phyloP scores from a whole-genome alignment of 2,113 vertebrate genomes.

The Gadus macrocephalus region DNA sequence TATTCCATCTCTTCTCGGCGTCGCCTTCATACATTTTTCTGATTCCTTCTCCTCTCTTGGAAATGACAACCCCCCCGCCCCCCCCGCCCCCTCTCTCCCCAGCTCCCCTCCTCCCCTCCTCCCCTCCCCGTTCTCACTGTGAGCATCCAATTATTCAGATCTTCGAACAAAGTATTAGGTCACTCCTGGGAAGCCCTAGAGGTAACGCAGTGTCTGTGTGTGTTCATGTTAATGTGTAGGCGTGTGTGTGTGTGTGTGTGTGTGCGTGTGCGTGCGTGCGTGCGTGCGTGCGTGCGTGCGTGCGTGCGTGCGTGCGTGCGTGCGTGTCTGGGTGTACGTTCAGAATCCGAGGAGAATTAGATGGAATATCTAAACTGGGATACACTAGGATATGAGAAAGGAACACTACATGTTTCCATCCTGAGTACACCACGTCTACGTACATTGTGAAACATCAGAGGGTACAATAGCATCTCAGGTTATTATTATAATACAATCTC shows the following conservation, averaged over 20 bases:
- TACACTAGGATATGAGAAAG: too few species aligned
- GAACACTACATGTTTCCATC: too few species aligned
- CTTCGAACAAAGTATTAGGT: conserved; percentile 8
- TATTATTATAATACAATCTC: too few species aligned
- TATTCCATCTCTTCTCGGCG: background rate
- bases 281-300: background rate
- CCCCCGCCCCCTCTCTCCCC: background rate
- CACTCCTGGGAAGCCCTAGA: background rate
- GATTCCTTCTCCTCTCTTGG: conserved; percentile 23
- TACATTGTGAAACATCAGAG: too few species aligned
- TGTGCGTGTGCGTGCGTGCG: background rate
- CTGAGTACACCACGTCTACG: too few species aligned
- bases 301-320: background rate
- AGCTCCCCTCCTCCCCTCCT: too few species aligned
- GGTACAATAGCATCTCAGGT: too few species aligned
- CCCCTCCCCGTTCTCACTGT: conserved; percentile 3
- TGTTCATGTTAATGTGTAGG: background rate
- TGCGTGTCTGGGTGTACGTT: background rate
- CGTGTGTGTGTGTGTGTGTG: background rate
- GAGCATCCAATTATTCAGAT: conserved; percentile 16
- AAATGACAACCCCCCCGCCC: background rate
- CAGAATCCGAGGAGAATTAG: too few species aligned
- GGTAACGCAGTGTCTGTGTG: background rate
- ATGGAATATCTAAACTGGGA: too few species aligned
- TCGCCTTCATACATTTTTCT: conserved; percentile 17